Conservation (phyloP, 1,140 invertebrate species). For the Hylaeus volcanicus region DNA sequence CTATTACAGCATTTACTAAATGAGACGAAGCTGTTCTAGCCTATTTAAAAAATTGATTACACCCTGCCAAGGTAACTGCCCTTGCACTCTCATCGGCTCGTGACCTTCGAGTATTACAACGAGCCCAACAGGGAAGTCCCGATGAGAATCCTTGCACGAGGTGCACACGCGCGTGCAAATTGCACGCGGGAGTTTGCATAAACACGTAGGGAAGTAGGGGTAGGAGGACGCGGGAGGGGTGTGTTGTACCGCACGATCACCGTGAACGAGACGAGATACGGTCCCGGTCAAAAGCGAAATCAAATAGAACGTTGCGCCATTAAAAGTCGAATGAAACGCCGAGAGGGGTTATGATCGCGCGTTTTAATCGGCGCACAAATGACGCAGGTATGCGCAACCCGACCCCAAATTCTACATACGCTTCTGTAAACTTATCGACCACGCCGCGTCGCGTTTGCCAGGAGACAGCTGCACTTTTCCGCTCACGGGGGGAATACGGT, state of each 20-base stretch:
- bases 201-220: background rate
- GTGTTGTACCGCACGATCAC: background rate
- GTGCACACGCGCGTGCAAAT: too few species aligned
- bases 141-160: too few species aligned
- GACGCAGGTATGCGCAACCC: slow-evolving; percentile 8
- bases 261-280: slow-evolving; percentile 7
- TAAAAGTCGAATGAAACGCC: slow-evolving; percentile 70
- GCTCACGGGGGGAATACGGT: background rate
- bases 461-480: slow-evolving; percentile 11
- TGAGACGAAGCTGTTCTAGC: too few species aligned
- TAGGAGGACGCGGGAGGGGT: background rate
- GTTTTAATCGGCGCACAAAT: slow-evolving; percentile 60
- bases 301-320: slow-evolving; percentile 65
- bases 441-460: background rate
- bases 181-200: background rate
- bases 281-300: slow-evolving; percentile 60
- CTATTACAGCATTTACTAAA: too few species aligned
- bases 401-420: slow-evolving; percentile 16
- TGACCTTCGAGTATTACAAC: too few species aligned
- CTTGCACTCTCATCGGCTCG: too few species aligned
- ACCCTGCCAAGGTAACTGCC: too few species aligned
- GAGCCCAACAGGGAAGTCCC: too few species aligned
- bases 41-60: too few species aligned
- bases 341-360: slow-evolving; percentile 60
- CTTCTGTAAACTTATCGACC: slow-evolving; percentile 8